Conservation (phyloP, 2,797 vertebrate species). For the Lacerta viridis region DNA sequence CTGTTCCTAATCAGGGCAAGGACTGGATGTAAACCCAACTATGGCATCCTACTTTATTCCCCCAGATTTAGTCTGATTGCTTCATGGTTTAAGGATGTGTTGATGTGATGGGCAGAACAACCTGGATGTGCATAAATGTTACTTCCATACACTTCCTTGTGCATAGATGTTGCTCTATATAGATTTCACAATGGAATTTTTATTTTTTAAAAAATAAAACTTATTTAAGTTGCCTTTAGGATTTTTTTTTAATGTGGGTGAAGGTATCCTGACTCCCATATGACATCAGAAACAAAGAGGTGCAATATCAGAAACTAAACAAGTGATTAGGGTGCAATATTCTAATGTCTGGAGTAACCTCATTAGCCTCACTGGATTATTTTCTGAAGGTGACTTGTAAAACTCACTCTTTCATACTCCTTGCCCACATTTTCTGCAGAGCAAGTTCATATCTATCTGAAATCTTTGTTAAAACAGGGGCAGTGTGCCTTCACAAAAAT, state of each 20-base stretch:
- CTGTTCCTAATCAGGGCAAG: not conserved
- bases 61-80: not conserved
- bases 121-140: not conserved
- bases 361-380: not conserved
- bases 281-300: not conserved
- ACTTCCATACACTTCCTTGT: not conserved
- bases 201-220: not conserved
- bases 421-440: not conserved
- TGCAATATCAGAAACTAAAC: not conserved
- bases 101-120: not conserved
- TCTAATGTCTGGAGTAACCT: not conserved
- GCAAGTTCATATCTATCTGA: not conserved
- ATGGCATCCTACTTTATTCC: not conserved
- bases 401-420: not conserved
- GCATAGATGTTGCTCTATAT: not conserved
- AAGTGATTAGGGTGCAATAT: not conserved
- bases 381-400: not conserved
- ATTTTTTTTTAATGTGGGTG: not conserved
- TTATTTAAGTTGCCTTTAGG: not conserved
- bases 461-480: conserved; percentile 54
- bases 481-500: conserved; percentile 42
- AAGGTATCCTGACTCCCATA: not conserved
- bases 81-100: not conserved
- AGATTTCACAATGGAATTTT: not conserved
- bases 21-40: not conserved